phyloP scores from a whole-genome alignment of 2,797 vertebrate genomes.

The Galagoides demidoff region DNA sequence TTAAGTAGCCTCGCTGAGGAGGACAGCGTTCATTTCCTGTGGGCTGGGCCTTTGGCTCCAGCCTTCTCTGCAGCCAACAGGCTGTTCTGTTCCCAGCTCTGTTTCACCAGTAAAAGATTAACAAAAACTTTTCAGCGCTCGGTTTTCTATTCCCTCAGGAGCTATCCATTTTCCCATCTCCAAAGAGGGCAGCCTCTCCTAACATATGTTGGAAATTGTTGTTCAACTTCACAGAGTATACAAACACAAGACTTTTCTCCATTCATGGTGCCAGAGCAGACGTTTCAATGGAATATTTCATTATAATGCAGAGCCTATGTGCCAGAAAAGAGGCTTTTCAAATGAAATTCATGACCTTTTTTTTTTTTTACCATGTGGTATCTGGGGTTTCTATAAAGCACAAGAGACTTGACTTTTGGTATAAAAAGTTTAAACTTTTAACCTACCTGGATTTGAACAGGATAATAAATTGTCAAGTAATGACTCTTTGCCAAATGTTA shows the following conservation, averaged over 20 bases:
- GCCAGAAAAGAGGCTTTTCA: slow-evolving; percentile 78
- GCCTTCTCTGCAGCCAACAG: slow-evolving; percentile 71
- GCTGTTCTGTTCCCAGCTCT: slow-evolving; percentile 75
- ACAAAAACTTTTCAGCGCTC: slow-evolving; percentile 81
- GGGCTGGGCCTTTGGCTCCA: slow-evolving; percentile 77
- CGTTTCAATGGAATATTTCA: slow-evolving; percentile 79
- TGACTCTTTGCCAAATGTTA: slow-evolving; percentile 77
- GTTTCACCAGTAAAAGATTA: slow-evolving; percentile 82
- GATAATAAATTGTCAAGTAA: slow-evolving; percentile 82
- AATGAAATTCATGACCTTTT: slow-evolving; percentile 71
- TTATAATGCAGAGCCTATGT: slow-evolving; percentile 68
- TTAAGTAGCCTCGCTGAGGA: slow-evolving; percentile 81
- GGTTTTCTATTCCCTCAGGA: slow-evolving; percentile 74
- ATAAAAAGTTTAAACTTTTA: slow-evolving; percentile 83
- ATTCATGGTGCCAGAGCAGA: slow-evolving; percentile 73
- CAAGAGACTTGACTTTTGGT: slow-evolving; percentile 76
- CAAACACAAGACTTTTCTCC: slow-evolving; percentile 77
- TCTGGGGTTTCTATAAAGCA: slow-evolving; percentile 76
- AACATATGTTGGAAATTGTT: slow-evolving; percentile 81
- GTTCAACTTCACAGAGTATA: slow-evolving; percentile 77
- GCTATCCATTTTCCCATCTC: slow-evolving; percentile 76
- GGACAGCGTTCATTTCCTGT: slow-evolving; percentile 82
- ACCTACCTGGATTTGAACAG: slow-evolving; percentile 78
- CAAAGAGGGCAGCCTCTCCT: slow-evolving; percentile 79
- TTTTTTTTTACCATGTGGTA: slow-evolving; percentile 60